Percentiles rank a stretch among this genome's conserved stretches.
Conservation (phyloP, 2,113 vertebrate genomes). For the Australoheros scitulus region DNA sequence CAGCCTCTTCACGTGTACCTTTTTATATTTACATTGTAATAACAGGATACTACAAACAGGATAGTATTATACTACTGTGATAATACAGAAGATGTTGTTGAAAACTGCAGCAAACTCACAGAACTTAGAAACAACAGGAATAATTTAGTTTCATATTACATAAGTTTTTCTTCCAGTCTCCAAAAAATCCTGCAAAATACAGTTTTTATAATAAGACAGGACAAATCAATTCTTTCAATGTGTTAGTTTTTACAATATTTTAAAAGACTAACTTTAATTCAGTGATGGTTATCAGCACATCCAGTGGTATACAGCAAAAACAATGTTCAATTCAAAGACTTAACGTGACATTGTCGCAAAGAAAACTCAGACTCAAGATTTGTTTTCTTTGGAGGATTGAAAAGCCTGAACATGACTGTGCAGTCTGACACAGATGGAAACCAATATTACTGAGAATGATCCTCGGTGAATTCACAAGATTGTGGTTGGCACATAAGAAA, state of each 20-base stretch:
- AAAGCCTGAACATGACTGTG: accelerated
- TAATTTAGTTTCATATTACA: background rate
- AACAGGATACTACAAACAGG: background rate
- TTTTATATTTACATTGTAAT: background rate
- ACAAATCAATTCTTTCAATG: background rate
- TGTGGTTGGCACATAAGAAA: background rate
- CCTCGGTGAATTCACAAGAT: too few species aligned
- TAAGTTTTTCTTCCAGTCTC: background rate
- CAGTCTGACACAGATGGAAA: background rate
- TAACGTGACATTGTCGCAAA: background rate
- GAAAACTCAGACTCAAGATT: background rate
- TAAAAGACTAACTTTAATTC: background rate
- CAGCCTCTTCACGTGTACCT: background rate
- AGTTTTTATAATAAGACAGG: background rate
- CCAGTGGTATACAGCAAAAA: background rate
- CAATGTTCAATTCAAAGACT: background rate
- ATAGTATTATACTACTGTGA: too few species aligned
- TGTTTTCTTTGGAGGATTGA: background rate
- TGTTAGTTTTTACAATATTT: background rate
- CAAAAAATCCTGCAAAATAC: background rate
- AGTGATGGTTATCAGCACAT: background rate
- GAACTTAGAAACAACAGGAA: background rate
- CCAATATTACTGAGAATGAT: too few species aligned
- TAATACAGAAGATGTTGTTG: too few species aligned
- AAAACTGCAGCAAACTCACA: background rate